These are phyloP conservation scores for Saturnia japonica DNA, from an alignment of 2,888 invertebrate genomes.

Conservation along the genomic window DNA sequence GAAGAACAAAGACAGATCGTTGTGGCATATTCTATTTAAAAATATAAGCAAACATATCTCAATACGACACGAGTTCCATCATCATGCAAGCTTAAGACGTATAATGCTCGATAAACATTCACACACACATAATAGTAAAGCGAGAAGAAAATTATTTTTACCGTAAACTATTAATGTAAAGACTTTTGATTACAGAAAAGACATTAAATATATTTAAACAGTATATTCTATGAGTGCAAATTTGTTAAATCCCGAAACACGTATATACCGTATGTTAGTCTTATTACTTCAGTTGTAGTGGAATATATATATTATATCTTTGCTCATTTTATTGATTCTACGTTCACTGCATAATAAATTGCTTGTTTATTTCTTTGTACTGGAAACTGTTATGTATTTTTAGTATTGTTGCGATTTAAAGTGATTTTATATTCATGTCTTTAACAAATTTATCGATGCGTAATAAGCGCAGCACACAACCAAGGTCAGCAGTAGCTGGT, in stretches of 20 bases:
- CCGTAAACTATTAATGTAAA: constrained; percentile 47
- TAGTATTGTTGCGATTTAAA: background rate
- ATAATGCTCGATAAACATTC: constrained; percentile 71
- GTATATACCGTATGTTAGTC: constrained; percentile 63
- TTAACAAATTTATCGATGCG: background rate
- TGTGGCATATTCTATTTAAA: constrained; percentile 80
- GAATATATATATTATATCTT: too few species aligned
- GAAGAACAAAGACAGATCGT: constrained; percentile 79
- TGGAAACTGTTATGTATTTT: constrained; percentile 18
- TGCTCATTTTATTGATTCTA: constrained; percentile 50
- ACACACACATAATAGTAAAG: constrained; percentile 52
- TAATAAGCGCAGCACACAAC: too few species aligned
- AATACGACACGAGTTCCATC: constrained; percentile 77
- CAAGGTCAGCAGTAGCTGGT: too few species aligned
- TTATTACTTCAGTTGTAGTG: constrained; percentile 51
- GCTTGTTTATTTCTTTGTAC: constrained; percentile 42
- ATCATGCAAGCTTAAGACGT: constrained; percentile 71
- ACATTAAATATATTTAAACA: constrained; percentile 57
- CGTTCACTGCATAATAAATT: constrained; percentile 51
- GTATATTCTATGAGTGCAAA: constrained; percentile 40
- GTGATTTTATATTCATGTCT: background rate
- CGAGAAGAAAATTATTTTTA: constrained; percentile 58
- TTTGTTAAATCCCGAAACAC: constrained; percentile 48
- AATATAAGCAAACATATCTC: constrained; percentile 79
- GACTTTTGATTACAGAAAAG: constrained; percentile 51